Conservation (phyloP, 2,888 invertebrate species). For the Amorpha juglandis region DNA sequence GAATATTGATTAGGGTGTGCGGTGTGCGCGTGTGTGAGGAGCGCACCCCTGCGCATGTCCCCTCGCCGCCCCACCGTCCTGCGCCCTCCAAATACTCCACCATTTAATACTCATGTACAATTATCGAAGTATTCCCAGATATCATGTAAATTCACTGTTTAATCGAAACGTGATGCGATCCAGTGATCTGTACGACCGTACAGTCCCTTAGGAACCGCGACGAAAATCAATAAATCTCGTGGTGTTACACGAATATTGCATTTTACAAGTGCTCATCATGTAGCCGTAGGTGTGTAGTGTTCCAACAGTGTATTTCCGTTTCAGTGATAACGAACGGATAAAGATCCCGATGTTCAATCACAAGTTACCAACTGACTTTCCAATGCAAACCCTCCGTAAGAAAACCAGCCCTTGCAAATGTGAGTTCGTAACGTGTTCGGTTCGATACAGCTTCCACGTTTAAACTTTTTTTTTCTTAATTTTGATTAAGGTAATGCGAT, state of each 20-base stretch:
- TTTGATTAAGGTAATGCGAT: conserved; percentile 58
- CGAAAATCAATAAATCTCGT: conserved; percentile 75
- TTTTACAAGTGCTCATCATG: conserved; percentile 53
- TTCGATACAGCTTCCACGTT: conserved; percentile 50
- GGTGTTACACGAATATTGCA: conserved; percentile 61
- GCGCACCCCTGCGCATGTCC: conserved; percentile 43
- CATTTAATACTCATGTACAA: conserved; percentile 22
- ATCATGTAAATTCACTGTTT: neutral
- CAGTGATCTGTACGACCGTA: neutral
- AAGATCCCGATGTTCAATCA: conserved; percentile 82
- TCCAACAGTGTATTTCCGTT: conserved; percentile 73
- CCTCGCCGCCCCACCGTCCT: conserved; percentile 29
- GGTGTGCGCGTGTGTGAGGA: conserved; percentile 57
- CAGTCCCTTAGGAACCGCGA: conserved; percentile 41
- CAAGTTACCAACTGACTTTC: conserved; percentile 84
- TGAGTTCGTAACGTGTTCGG: conserved; percentile 85
- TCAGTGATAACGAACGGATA: conserved; percentile 67
- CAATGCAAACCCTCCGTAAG: conserved; percentile 96
- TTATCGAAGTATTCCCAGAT: conserved; percentile 18
- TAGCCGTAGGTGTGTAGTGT: conserved; percentile 55
- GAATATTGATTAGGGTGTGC: conserved; percentile 78
- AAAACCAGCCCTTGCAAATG: conserved; percentile 97
- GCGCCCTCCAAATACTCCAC: conserved; percentile 17
- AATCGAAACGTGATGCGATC: conserved; percentile 16
- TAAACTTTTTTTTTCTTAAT: conserved; percentile 48